Percentiles rank a stretch among this genome's conserved stretches.
These are phyloP conservation scores for Polymixis flavicincta DNA, from an alignment of 2,888 invertebrate species.

Conservation along the genomic window DNA sequence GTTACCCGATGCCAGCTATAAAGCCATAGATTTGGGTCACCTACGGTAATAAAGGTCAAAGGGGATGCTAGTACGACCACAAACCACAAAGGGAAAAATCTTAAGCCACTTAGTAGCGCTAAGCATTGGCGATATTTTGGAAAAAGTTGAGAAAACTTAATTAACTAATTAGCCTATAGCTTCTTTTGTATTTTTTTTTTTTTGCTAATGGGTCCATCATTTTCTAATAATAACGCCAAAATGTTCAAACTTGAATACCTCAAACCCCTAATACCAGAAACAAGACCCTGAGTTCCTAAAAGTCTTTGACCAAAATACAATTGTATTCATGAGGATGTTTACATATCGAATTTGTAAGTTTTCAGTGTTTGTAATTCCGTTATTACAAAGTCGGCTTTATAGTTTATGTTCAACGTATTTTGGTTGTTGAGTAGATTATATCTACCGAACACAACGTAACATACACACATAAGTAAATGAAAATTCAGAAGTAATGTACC, in stretches of 20 bases:
- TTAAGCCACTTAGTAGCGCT: constrained; percentile 10
- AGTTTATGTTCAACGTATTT: too few species aligned
- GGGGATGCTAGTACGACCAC: constrained; percentile 2
- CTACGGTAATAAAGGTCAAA: constrained; percentile 36
- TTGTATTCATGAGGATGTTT: not conserved
- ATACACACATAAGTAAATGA: too few species aligned
- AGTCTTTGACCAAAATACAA: not conserved
- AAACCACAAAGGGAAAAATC: constrained; percentile 11
- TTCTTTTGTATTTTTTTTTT: not conserved
- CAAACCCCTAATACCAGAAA: too few species aligned
- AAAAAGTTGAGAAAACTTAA: not conserved
- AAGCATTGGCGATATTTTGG: not conserved
- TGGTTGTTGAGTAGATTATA: too few species aligned
- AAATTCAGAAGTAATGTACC: too few species aligned
- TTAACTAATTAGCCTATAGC: not conserved
- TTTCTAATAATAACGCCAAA: not conserved
- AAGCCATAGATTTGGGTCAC: constrained; percentile 41
- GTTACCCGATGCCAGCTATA: constrained; percentile 3
- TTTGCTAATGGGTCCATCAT: not conserved
- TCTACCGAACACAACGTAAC: too few species aligned
- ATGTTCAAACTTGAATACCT: too few species aligned
- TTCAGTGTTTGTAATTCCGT: constrained; percentile 10
- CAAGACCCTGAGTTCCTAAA: not conserved
- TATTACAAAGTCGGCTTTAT: constrained; percentile 3
- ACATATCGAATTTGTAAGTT: constrained; percentile 11